Percentiles rank a stretch among this genome's conserved stretches.
phyloP scores from a whole-genome alignment of 2,888 invertebrate species.

The Brenthis daphne region DNA sequence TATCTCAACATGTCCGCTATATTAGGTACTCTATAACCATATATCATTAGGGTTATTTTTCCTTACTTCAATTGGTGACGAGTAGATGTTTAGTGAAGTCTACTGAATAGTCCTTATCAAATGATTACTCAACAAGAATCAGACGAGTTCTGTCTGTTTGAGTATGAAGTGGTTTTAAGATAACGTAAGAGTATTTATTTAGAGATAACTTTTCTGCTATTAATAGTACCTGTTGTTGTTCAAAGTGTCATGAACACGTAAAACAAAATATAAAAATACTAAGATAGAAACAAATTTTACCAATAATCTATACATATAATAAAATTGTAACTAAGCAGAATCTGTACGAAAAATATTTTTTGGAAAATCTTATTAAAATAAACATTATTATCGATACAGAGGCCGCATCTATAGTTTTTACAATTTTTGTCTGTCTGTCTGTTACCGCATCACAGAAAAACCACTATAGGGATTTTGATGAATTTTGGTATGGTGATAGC shows the following conservation, averaged over 20 bases:
- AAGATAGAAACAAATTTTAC: too few species aligned
- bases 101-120: constrained; percentile 31
- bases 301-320: too few species aligned
- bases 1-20: not conserved
- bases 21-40: not conserved
- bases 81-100: constrained; percentile 24
- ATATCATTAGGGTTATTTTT: not conserved
- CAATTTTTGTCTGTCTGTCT: too few species aligned
- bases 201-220: not conserved
- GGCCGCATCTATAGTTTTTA: too few species aligned
- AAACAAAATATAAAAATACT: too few species aligned
- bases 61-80: not conserved
- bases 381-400: too few species aligned
- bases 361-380: too few species aligned
- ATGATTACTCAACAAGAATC: constrained; percentile 26
- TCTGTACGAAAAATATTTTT: too few species aligned
- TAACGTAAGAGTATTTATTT: constrained; percentile 16
- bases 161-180: constrained; percentile 20
- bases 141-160: constrained; percentile 23
- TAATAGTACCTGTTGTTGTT: not conserved
- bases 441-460: too few species aligned
- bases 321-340: too few species aligned
- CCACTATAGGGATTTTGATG: too few species aligned
- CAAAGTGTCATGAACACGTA: not conserved
- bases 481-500: too few species aligned